These are phyloP conservation scores for Osmerus mordax DNA, from an alignment of 2,113 vertebrate genomes.

Conservation along the genomic window DNA sequence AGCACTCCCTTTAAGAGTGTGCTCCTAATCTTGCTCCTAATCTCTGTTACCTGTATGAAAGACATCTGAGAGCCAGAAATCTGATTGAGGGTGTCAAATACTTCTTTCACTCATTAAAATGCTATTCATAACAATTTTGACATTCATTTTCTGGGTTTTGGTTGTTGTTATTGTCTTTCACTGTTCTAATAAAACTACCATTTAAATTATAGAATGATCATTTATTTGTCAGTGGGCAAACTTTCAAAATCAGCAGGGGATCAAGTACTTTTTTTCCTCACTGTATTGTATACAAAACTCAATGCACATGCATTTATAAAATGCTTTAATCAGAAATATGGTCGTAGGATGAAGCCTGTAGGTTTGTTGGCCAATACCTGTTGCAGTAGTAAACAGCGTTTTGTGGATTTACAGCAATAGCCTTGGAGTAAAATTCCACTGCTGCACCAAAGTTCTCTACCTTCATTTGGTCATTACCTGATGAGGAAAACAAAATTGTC, in stretches of 20 bases:
- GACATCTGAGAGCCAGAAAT: too few relatives aligned
- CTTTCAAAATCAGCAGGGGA: too few relatives aligned
- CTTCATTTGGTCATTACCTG: constrained; percentile 98
- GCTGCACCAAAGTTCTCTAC: constrained; percentile 88
- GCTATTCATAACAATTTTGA: too few relatives aligned
- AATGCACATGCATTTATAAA: neutral
- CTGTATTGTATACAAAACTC: neutral
- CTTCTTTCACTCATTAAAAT: too few relatives aligned
- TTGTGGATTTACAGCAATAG: constrained; percentile 86
- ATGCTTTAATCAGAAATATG: neutral
- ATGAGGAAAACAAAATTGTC: neutral
- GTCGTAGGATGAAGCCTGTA: too few relatives aligned
- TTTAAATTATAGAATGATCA: neutral
- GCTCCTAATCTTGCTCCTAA: too few relatives aligned
- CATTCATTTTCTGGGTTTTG: too few relatives aligned
- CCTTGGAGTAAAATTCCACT: constrained; percentile 88
- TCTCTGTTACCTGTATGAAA: too few relatives aligned
- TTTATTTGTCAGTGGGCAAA: neutral
- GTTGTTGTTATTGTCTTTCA: too few relatives aligned
- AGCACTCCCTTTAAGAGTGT: too few relatives aligned
- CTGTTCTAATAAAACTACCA: neutral
- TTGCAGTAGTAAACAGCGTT: constrained; percentile 98
- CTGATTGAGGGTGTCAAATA: too few relatives aligned
- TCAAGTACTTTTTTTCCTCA: too few relatives aligned
- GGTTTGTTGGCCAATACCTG: constrained; percentile 70